Conservation (phyloP, 2,113 vertebrate genomes). For the Myrmecobius fasciatus region DNA sequence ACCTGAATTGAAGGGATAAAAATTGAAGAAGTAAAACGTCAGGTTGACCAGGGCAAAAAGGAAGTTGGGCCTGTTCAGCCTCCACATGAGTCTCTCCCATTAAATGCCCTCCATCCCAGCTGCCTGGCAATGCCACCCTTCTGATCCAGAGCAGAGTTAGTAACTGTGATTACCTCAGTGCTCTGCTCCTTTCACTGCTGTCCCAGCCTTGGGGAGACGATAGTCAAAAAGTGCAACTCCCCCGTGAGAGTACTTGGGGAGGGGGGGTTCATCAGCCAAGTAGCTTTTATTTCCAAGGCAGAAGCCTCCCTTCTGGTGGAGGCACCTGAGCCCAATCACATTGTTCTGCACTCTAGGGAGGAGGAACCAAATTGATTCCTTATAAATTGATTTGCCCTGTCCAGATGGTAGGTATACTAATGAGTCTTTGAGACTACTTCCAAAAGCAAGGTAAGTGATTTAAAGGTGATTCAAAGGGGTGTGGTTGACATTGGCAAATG, state of each 20-base stretch:
- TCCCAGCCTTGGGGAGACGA: constrained; percentile 53
- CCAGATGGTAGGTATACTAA: constrained; percentile 20
- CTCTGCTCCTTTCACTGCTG: constrained; percentile 24
- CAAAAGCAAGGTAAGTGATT: constrained; percentile 54
- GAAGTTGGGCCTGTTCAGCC: neutral
- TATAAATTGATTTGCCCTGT: constrained; percentile 49
- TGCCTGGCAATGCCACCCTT: constrained; percentile 38
- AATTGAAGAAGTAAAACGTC: constrained; percentile 38
- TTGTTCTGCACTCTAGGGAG: neutral
- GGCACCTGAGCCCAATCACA: constrained; percentile 28
- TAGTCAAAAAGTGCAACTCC: constrained; percentile 38
- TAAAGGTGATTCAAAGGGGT: constrained; percentile 55
- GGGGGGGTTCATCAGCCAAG: constrained; percentile 23
- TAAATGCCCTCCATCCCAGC: neutral
- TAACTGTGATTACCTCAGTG: constrained; percentile 44
- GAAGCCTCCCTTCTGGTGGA: neutral
- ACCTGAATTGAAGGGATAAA: neutral
- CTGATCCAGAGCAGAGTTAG: constrained; percentile 47
- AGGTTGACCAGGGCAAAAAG: constrained; percentile 17
- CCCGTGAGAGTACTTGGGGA: constrained; percentile 37
- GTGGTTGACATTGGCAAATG: constrained; percentile 40
- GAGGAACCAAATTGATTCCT: constrained; percentile 40
- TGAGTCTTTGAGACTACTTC: constrained; percentile 55
- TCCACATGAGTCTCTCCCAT: constrained; percentile 28
- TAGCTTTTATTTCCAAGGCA: constrained; percentile 52